phyloP scores from a whole-genome alignment of 2,888 invertebrate genomes.

The Crepidodera aurea region DNA sequence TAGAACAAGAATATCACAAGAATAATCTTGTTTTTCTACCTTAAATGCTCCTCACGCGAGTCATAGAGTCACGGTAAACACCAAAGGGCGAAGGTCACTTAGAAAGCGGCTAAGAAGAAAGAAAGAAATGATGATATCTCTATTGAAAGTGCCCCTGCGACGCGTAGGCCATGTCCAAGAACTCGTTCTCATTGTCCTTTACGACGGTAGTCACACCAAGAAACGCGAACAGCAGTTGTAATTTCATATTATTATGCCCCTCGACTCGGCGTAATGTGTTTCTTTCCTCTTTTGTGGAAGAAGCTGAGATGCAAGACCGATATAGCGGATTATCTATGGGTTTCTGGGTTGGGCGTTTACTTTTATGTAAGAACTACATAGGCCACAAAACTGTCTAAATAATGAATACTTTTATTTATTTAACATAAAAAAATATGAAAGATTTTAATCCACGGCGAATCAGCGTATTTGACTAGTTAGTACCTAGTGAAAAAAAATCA shows the following conservation, averaged over 20 bases:
- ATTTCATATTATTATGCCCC: slow-evolving; percentile 41
- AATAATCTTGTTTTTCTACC: slow-evolving; percentile 31
- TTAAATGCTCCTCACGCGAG: slow-evolving; percentile 18
- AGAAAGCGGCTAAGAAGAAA: slow-evolving; percentile 37
- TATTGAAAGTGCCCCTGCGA: slow-evolving; percentile 46
- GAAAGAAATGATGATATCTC: slow-evolving; percentile 49
- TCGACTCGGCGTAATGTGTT: slow-evolving; percentile 9
- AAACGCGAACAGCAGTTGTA: slow-evolving; percentile 42
- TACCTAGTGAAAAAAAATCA: too few species aligned
- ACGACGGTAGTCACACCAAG: slow-evolving; percentile 48
- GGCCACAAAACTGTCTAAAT: not conserved
- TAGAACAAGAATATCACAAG: slow-evolving; percentile 12
- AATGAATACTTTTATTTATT: too few species aligned
- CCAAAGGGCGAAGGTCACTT: slow-evolving; percentile 35
- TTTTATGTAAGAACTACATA: not conserved
- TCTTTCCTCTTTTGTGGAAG: slow-evolving; percentile 20
- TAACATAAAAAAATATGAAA: too few species aligned
- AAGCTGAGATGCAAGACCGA: slow-evolving; percentile 10
- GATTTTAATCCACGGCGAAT: too few species aligned
- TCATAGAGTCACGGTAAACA: slow-evolving; percentile 37
- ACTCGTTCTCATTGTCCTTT: slow-evolving; percentile 48
- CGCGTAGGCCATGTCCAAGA: slow-evolving; percentile 43
- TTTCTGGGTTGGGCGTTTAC: not conserved
- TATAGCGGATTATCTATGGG: slow-evolving; percentile 13
- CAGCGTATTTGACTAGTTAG: too few species aligned